Conservation (phyloP, 2,888 invertebrate genomes). For the Artemia sinica region DNA sequence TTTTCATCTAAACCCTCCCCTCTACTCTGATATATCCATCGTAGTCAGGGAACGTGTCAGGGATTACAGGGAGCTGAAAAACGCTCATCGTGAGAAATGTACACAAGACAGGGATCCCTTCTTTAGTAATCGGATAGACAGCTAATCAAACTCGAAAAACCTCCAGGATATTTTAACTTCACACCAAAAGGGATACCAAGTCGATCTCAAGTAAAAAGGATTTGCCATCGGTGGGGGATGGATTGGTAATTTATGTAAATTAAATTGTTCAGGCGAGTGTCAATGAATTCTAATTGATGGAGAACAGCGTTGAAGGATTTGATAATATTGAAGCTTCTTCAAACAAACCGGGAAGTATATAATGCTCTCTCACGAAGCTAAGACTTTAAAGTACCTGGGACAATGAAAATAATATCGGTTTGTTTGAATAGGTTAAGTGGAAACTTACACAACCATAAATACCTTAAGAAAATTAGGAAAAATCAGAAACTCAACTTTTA, state of each 20-base stretch:
- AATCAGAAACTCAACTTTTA: no score
- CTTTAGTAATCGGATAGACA: conserved; percentile 6
- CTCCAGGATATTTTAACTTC: conserved; percentile 10
- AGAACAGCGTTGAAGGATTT: conserved; percentile 4
- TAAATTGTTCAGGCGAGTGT: conserved; percentile 4
- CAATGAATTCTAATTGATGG: conserved; percentile 10
- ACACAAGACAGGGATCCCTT: background rate
- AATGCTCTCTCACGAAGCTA: no score
- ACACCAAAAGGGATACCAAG: background rate
- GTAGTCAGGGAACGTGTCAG: background rate
- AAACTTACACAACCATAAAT: no score
- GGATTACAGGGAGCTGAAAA: background rate
- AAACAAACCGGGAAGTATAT: no score
- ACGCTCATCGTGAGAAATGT: conserved; percentile 9
- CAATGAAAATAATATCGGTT: no score
- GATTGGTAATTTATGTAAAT: conserved; percentile 10
- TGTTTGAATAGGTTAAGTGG: no score
- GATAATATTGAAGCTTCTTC: background rate
- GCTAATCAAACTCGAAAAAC: conserved; percentile 12
- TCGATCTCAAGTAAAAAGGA: conserved; percentile 1
- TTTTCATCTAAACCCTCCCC: no score
- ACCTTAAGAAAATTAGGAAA: no score
- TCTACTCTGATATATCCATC: no score
- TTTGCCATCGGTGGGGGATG: background rate
- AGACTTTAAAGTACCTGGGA: no score